phyloP scores from a whole-genome alignment of 2,113 vertebrate genomes.

The Prunella fulvescens region DNA sequence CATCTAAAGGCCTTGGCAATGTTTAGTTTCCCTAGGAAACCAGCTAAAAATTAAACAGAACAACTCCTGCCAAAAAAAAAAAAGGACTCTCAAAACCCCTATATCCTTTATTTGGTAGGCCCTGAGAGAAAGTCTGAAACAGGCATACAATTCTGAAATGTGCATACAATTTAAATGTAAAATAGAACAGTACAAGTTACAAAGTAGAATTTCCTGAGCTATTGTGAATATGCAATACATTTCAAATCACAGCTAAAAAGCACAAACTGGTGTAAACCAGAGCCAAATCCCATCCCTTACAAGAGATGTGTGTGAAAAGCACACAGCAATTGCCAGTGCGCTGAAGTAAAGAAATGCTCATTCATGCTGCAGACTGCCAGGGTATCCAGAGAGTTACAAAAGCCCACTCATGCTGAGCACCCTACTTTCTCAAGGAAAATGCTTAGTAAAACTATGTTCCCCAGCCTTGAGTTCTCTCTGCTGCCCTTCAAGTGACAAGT shows the following conservation, averaged over 20 bases:
- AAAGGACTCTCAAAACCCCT: neutral
- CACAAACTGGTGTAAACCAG: neutral
- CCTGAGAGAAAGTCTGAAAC: neutral
- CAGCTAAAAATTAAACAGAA: neutral
- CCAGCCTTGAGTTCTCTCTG: neutral
- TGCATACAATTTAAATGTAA: neutral
- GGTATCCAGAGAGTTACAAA: neutral
- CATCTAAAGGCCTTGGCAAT: neutral
- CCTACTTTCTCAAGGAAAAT: conserved; percentile 9
- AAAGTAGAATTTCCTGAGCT: neutral
- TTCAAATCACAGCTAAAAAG: neutral
- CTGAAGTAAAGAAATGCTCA: conserved; percentile 9
- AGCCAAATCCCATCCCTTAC: neutral
- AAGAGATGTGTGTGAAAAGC: neutral
- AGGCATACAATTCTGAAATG: neutral
- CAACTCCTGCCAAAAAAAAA: neutral
- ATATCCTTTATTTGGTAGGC: neutral
- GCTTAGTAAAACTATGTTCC: neutral
- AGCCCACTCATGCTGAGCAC: neutral
- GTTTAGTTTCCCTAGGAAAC: neutral
- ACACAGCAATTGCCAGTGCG: neutral
- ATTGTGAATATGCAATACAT: neutral
- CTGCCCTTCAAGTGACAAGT: neutral
- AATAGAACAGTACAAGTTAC: neutral
- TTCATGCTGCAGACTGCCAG: neutral